Percentiles rank a stretch among this genome's conserved stretches.
Evolutionary conservation across 1,140 invertebrate genomes (phyloP).

Genomic region (Psix sp.): DNA sequence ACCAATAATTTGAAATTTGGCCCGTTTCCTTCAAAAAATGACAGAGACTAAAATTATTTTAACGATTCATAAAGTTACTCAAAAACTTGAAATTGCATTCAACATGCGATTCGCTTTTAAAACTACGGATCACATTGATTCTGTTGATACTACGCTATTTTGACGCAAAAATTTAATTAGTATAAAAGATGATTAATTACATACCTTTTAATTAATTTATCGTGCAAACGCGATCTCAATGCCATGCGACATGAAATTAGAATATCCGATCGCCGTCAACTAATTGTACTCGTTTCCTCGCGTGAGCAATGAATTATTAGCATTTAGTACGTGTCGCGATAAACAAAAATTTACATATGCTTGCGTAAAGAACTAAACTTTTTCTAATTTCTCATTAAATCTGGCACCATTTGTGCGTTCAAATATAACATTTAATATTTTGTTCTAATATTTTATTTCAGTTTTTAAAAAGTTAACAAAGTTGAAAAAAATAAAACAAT

Average conservation of each 20-base stretch:
- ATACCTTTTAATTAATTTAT: constrained; percentile 43
- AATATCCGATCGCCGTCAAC: constrained; percentile 44
- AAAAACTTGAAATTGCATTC: too few species aligned
- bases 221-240: constrained; percentile 27
- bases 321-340: constrained; percentile 43
- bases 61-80: too few species aligned
- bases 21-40: too few species aligned
- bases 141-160: too few species aligned
- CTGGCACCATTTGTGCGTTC: constrained; percentile 15
- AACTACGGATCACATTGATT: too few species aligned
- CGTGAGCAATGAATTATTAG: constrained; percentile 47
- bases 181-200: constrained; percentile 42
- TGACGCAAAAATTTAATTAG: constrained; percentile 23
- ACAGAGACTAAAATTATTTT: too few species aligned
- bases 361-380: constrained; percentile 23
- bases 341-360: constrained; percentile 49
- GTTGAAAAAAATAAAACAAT: too few species aligned
- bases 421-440: too few species aligned
- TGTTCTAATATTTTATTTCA: too few species aligned
- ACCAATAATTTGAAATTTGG: too few species aligned
- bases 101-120: too few species aligned
- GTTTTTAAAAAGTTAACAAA: too few species aligned
- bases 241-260: constrained; percentile 43
- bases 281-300: constrained; percentile 43
- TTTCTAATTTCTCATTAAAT: constrained; percentile 28